Evolutionary conservation across 2,113 vertebrate species (phyloP), one percentile per base, ranked within the genome.

Genomic region (Sander lucioperca): DNA sequence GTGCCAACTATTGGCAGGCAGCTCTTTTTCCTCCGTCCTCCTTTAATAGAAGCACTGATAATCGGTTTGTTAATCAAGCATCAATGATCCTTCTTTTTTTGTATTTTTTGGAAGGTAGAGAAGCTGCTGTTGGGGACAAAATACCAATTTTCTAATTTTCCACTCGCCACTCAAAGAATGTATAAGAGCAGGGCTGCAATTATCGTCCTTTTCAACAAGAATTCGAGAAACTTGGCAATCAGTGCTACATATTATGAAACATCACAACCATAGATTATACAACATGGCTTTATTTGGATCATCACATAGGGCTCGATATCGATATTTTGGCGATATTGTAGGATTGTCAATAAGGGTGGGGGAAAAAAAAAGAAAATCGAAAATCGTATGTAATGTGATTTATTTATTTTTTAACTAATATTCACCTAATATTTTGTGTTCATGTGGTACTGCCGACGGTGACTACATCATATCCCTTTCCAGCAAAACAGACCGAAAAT

Each of bases 71-170:
- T 82, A 85, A 88, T 86, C 62, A 90, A 79, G 74, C 73, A 7
- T 47, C 83, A 18, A 56, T 79, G 66, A 88, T 30, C 1, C 27
- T 19, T 58, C 27, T 19, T 58, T 43, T 50, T 53, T 5, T 47
- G 12, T n/a, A 4, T 65, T 63, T 63, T 70, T 51, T 4, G 6
- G 36, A 33, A 65, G 18, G 4, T 5, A 64, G 58, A 61, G 23
- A 64, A 66, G 25, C 47, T n/a, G 53, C 76, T 15, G 30, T 74
- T 67, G 25, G 50, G 33, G 63, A 82, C 58, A 62, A 80, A 82
- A 80, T 18, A 82, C 54, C 66, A 87, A 84, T 92, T 92, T 91
- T 65, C 85, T 82, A 23, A 90, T 91, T 90, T 91, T 66, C 66
- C 36, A 43, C 64, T 79, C 21, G 1, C 43, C 85, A 84, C 78